Percentiles rank a stretch among this genome's conserved stretches.
phyloP scores from a whole-genome alignment of 2,113 vertebrate species.

The Ictalurus punctatus region DNA sequence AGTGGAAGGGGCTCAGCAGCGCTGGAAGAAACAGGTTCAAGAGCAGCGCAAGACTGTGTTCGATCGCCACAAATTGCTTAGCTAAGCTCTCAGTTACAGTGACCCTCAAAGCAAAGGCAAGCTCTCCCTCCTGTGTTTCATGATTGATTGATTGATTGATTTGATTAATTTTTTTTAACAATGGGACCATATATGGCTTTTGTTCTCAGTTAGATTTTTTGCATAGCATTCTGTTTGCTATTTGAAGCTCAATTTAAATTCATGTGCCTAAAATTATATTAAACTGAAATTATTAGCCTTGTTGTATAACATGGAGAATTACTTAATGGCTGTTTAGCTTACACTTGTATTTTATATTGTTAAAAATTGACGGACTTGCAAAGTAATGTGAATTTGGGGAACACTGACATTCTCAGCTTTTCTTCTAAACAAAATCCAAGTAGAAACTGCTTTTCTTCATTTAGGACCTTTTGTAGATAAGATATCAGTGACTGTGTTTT shows the following conservation, averaged over 20 bases:
- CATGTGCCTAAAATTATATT: background rate
- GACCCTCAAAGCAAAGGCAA: slow-evolving; percentile 14
- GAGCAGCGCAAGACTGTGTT: slow-evolving; percentile 95
- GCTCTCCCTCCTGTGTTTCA: background rate
- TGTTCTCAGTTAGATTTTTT: background rate
- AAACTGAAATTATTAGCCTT: background rate
- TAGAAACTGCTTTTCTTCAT: background rate
- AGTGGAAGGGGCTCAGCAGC: slow-evolving; percentile 92
- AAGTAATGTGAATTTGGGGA: background rate
- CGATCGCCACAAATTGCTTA: slow-evolving; percentile 95
- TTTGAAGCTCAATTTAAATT: background rate
- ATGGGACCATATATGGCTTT: background rate
- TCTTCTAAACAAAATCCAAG: background rate
- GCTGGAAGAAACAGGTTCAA: slow-evolving; percentile 96
- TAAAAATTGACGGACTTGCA: background rate
- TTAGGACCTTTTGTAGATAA: background rate
- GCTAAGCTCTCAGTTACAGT: slow-evolving; percentile 66
- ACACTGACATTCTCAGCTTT: background rate
- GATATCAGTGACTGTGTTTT: background rate
- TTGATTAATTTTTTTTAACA: background rate
- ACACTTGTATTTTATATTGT: background rate
- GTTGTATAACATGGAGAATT: background rate
- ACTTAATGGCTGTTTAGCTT: background rate
- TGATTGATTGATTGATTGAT: background rate
- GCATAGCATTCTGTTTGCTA: background rate